phyloP scores from a whole-genome alignment of 1,140 invertebrate genomes.

The Paracyclopina nana region DNA sequence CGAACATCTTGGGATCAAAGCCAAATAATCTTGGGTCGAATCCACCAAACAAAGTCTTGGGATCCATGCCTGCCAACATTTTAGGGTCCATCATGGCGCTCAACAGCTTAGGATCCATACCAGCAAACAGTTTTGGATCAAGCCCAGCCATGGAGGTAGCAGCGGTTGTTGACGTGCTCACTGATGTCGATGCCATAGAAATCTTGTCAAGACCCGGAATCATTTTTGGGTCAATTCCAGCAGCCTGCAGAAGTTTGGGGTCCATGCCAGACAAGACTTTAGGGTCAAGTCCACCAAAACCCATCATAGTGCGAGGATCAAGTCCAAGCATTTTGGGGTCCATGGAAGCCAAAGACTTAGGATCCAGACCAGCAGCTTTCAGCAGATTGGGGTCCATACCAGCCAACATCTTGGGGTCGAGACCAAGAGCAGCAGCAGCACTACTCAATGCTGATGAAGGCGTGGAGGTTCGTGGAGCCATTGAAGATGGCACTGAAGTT shows the following conservation, averaged over 20 bases:
- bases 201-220: constrained; percentile 13
- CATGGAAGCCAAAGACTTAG: constrained; percentile 4
- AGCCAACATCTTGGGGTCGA: constrained; percentile 17
- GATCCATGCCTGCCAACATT: constrained; percentile 19
- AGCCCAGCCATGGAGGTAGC: constrained; percentile 13
- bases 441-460: background rate
- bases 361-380: constrained; percentile 15
- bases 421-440: constrained; percentile 10
- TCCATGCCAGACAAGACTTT: constrained; percentile 13
- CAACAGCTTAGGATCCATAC: constrained; percentile 21
- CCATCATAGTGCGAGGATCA: constrained; percentile 5
- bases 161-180: constrained; percentile 12
- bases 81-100: constrained; percentile 20
- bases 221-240: constrained; percentile 16
- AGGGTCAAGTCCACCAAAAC: constrained; percentile 10
- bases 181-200: too few relatives aligned
- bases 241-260: constrained; percentile 14
- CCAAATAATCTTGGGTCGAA: constrained; percentile 14
- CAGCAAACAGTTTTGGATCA: constrained; percentile 19
- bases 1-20: background rate
- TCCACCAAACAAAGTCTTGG: constrained; percentile 17
- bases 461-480: background rate
- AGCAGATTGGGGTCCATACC: constrained; percentile 18
- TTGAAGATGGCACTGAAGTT: constrained; percentile 1
- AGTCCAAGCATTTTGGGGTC: constrained; percentile 16